Evolutionary conservation across 2,113 vertebrate species (phyloP).

Genomic region (Pogona vitticeps): DNA sequence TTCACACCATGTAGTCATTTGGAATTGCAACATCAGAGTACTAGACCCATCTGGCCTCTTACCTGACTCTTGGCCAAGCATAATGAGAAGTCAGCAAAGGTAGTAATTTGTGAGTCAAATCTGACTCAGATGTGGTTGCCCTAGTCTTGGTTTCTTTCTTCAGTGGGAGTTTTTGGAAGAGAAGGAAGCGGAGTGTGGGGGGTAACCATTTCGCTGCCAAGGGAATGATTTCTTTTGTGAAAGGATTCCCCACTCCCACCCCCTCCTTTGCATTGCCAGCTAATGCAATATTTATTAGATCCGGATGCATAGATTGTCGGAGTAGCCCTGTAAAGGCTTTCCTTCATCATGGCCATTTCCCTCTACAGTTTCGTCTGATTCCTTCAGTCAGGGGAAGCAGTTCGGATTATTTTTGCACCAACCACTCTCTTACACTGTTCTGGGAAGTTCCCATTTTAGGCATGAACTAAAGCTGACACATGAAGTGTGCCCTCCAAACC

Average conservation of each 20-base stretch:
- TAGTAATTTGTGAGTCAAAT: constrained; percentile 65
- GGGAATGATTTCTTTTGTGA: constrained; percentile 59
- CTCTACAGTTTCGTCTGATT: neutral
- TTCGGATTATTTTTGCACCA: neutral
- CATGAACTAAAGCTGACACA: neutral
- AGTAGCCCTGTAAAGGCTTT: constrained; percentile 18
- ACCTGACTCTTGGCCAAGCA: constrained; percentile 36
- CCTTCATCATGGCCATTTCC: constrained; percentile 37
- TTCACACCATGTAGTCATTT: neutral
- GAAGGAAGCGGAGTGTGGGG: constrained; percentile 56
- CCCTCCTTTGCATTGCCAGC: constrained; percentile 24
- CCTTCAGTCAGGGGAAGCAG: neutral
- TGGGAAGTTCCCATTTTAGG: constrained; percentile 36
- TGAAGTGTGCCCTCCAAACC: neutral
- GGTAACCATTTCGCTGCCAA: constrained; percentile 71
- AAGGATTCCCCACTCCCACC: neutral
- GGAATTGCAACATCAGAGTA: neutral
- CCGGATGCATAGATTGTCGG: constrained; percentile 51
- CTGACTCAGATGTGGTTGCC: constrained; percentile 71
- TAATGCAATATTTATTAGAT: constrained; percentile 59
- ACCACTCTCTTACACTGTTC: constrained; percentile 33
- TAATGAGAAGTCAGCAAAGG: constrained; percentile 47
- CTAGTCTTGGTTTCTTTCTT: constrained; percentile 70
- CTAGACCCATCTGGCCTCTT: constrained; percentile 38
- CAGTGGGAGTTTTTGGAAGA: constrained; percentile 68